These are phyloP conservation scores for Polia nebulosa DNA, from an alignment of 2,888 invertebrate species.

Conservation along the genomic window DNA sequence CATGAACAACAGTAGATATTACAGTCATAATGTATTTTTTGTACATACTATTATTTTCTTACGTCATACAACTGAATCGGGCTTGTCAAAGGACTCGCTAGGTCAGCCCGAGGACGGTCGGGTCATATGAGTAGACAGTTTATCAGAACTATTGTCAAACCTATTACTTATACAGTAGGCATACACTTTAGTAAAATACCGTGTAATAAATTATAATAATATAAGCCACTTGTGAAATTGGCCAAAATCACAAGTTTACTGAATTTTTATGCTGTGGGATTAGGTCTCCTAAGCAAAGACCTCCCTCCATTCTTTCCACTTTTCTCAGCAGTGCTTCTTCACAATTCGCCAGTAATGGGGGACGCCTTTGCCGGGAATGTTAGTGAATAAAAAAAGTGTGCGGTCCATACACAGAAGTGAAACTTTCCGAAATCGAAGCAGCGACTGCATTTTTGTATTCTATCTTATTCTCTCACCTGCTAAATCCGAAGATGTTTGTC, in stretches of 20 bases:
- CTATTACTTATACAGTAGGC: neutral
- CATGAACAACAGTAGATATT: neutral
- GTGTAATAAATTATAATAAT: neutral
- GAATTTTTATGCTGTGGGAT: too few relatives aligned
- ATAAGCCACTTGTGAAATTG: neutral
- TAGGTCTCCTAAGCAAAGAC: too few relatives aligned
- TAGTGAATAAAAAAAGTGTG: too few relatives aligned
- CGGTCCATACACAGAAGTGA: too few relatives aligned
- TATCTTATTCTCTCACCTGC: too few relatives aligned
- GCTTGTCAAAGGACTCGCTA: slow-evolving; percentile 34
- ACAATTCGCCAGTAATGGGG: too few relatives aligned
- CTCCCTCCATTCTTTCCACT: too few relatives aligned
- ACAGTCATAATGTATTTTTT: neutral
- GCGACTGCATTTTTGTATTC: too few relatives aligned
- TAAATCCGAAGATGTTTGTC: too few relatives aligned
- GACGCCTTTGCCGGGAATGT: too few relatives aligned
- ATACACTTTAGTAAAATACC: neutral
- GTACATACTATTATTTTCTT: neutral
- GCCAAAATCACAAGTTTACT: neutral
- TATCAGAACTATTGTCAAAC: slow-evolving; percentile 21
- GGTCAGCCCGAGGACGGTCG: slow-evolving; percentile 33
- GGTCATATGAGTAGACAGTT: slow-evolving; percentile 25
- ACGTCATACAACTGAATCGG: slow-evolving; percentile 10
- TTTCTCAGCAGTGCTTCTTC: too few relatives aligned
- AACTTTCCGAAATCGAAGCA: too few relatives aligned